phyloP scores from a whole-genome alignment of 1,140 invertebrate species.

The Eupeodes corollae region DNA sequence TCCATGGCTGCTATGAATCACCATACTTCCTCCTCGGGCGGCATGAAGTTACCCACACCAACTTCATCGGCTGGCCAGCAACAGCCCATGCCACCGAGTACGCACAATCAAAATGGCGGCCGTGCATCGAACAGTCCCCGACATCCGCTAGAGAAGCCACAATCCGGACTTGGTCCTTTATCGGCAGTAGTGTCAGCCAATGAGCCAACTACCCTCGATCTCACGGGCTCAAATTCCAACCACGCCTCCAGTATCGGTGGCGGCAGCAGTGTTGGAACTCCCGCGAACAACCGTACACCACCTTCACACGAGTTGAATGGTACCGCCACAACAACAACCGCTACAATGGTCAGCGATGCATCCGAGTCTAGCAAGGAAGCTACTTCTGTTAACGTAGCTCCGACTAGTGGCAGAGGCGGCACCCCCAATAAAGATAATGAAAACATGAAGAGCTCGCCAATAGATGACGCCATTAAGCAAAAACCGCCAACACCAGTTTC shows the following conservation, averaged over 20 bases:
- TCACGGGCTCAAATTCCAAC: conserved; percentile 33
- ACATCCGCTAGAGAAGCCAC: conserved; percentile 18
- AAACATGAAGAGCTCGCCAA: conserved; percentile 11
- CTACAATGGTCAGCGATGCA: neutral
- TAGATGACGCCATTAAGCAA: conserved; percentile 15
- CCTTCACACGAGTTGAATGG: conserved; percentile 15
- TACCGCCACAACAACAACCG: conserved; percentile 22
- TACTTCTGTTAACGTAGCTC: neutral
- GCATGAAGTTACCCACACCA: conserved; percentile 19
- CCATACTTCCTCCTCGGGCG: conserved; percentile 20
- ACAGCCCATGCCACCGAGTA: neutral
- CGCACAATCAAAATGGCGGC: conserved; percentile 15
- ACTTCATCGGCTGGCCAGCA: conserved; percentile 8
- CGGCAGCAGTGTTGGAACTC: neutral
- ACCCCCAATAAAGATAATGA: conserved; percentile 4
- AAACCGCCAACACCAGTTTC: conserved; percentile 20
- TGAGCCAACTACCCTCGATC: conserved; percentile 28
- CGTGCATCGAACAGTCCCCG: conserved; percentile 21
- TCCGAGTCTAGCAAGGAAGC: conserved; percentile 12
- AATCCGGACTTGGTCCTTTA: neutral
- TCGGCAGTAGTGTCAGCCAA: conserved; percentile 10
- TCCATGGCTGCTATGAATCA: too few species aligned
- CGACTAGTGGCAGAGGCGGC: conserved; percentile 7
- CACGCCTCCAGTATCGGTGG: conserved; percentile 19
- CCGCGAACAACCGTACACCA: conserved; percentile 6